phyloP scores from a whole-genome alignment of 2,888 invertebrate genomes.

The Patella depressa region DNA sequence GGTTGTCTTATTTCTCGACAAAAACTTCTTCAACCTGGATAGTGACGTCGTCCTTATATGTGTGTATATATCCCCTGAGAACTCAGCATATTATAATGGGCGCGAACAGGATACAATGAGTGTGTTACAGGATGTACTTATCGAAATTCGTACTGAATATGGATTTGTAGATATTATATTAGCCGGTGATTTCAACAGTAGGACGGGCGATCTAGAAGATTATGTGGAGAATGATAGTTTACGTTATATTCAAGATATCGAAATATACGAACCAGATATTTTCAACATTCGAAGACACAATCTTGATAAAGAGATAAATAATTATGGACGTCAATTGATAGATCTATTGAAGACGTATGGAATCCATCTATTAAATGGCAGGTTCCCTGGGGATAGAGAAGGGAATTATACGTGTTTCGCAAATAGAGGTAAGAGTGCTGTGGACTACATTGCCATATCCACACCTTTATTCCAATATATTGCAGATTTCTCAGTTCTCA shows the following conservation, averaged over 20 bases:
- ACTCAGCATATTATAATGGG: not conserved
- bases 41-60: too few species aligned
- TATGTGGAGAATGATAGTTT: slow-evolving; percentile 2
- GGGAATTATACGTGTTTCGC: not conserved
- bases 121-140: not conserved
- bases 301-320: not conserved
- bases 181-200: not conserved
- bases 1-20: not conserved
- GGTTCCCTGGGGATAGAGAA: not conserved
- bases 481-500: not conserved
- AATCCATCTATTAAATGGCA: not conserved
- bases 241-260: not conserved
- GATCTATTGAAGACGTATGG: not conserved
- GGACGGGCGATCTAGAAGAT: not conserved
- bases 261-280: not conserved
- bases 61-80: not conserved
- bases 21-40: not conserved
- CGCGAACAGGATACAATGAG: not conserved
- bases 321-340: slow-evolving; percentile 4
- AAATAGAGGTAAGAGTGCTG: slow-evolving; percentile 4
- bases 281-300: not conserved
- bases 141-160: not conserved
- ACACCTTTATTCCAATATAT: not conserved
- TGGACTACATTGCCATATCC: not conserved
- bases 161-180: not conserved